Percentiles rank a stretch among this genome's conserved stretches.
Evolutionary conservation across 2,113 vertebrate genomes (phyloP).

Genomic region (Eptatretus burgeri): DNA sequence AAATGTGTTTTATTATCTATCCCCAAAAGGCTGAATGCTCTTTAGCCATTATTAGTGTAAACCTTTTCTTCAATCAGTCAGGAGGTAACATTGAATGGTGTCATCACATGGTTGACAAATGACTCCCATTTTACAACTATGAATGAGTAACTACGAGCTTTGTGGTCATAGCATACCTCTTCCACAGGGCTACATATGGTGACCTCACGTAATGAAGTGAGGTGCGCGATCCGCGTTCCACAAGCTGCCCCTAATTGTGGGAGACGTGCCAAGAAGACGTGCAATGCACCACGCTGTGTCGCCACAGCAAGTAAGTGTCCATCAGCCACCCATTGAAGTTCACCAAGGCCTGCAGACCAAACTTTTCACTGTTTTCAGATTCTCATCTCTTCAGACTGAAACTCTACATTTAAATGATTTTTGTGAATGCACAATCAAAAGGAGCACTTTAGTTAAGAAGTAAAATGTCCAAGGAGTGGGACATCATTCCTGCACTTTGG

Average conservation of each 20-base stretch:
- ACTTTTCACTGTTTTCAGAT: neutral
- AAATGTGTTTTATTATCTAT: no score
- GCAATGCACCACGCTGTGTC: conserved; percentile 44
- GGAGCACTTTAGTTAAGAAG: neutral
- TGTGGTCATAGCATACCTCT: conserved; percentile 19
- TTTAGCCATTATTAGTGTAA: no score
- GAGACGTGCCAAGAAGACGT: conserved; percentile 71
- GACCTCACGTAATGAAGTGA: conserved; percentile 82
- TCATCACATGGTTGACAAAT: no score
- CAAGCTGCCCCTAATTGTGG: conserved; percentile 58
- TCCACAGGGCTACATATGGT: conserved; percentile 56
- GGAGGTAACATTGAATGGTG: no score
- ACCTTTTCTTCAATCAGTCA: no score
- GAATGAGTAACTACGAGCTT: no score
- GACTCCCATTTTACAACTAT: no score
- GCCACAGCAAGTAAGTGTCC: conserved; percentile 69
- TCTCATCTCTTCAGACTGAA: no score
- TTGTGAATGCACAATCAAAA: neutral
- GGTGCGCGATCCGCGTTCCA: conserved; percentile 44
- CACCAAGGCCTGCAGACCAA: conserved; percentile 38
- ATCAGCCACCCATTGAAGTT: conserved; percentile 75
- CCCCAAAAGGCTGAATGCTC: no score
- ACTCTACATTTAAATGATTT: no score
- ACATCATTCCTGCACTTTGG: no score
- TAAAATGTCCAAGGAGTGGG: neutral